Conservation (phyloP, 1,140 invertebrate genomes). For the Drosophila tropicalis region DNA sequence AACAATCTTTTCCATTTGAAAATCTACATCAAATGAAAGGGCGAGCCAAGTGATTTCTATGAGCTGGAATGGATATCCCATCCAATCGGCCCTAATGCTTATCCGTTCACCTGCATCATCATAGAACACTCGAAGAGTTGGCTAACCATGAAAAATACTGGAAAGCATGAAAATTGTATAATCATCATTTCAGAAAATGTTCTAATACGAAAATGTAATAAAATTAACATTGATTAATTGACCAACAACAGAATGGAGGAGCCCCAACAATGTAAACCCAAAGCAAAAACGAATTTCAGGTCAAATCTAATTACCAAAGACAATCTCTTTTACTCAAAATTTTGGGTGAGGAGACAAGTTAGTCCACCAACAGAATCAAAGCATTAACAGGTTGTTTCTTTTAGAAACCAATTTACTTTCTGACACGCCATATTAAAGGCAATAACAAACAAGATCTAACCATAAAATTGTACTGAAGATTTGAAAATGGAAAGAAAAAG, state of each 20-base stretch:
- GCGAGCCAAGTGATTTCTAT: too few species aligned
- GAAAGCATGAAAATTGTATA: neutral
- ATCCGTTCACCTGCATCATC: too few species aligned
- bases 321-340: constrained; percentile 41
- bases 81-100: too few species aligned
- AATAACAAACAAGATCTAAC: constrained; percentile 58
- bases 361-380: constrained; percentile 26
- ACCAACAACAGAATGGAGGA: neutral
- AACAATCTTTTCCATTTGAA: too few species aligned
- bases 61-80: too few species aligned
- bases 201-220: neutral
- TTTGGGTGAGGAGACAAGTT: constrained; percentile 11
- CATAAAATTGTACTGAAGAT: constrained; percentile 61
- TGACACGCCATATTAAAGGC: constrained; percentile 55
- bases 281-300: neutral
- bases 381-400: constrained; percentile 46
- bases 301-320: constrained; percentile 24
- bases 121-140: too few species aligned
- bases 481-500: neutral
- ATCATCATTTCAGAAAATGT: constrained; percentile 5
- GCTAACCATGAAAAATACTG: too few species aligned
- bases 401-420: constrained; percentile 51
- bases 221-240: constrained; percentile 21
- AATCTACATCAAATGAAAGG: too few species aligned
- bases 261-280: neutral